Evolutionary conservation across 2,113 vertebrate species (phyloP).

Genomic region (Notechis scutatus): DNA sequence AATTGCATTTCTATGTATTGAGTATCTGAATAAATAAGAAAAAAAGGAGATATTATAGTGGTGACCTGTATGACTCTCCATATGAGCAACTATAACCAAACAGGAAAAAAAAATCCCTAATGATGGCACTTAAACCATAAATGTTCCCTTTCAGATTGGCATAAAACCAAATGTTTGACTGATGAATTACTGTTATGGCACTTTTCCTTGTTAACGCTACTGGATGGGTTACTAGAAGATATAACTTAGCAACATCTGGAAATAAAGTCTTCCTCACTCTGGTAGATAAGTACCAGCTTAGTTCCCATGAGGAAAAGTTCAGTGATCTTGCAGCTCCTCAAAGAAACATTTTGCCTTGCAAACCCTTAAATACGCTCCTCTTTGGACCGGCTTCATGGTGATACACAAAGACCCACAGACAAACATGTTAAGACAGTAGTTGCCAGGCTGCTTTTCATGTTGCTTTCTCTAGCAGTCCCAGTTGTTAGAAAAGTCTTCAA

Average conservation of each 20-base stretch:
- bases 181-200: not conserved
- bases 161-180: not conserved
- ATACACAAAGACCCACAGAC: not conserved
- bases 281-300: not conserved
- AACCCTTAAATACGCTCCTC: not conserved
- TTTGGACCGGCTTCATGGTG: not conserved
- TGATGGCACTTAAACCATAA: not conserved
- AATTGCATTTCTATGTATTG: not conserved
- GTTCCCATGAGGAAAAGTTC: not conserved
- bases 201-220: not conserved
- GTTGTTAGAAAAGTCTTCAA: not conserved
- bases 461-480: not conserved
- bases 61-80: not conserved
- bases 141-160: not conserved
- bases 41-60: not conserved
- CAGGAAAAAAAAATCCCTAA: not conserved
- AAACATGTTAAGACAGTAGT: not conserved
- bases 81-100: not conserved
- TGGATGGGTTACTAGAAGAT: not conserved
- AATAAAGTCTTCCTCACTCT: not conserved
- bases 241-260: not conserved
- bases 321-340: not conserved
- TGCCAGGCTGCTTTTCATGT: not conserved
- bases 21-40: not conserved
- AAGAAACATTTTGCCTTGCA: not conserved